These are phyloP conservation scores for Urocynchramus pylzowi DNA, from an alignment of 2,113 vertebrate species.

Conservation along the genomic window DNA sequence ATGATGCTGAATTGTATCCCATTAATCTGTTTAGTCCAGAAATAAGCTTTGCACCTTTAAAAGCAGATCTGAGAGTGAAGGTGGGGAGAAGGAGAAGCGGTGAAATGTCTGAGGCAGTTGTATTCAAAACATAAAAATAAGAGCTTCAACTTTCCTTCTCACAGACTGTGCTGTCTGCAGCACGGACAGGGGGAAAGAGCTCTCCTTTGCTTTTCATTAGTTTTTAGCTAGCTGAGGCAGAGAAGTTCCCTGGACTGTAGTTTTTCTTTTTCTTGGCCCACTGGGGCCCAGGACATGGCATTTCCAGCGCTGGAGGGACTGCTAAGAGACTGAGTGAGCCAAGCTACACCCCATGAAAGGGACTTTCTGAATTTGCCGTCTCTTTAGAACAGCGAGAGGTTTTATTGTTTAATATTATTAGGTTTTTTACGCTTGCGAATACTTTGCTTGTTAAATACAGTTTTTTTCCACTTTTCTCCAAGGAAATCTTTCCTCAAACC, in stretches of 20 bases:
- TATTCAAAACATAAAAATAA: neutral
- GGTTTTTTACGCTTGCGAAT: neutral
- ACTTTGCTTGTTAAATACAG: neutral
- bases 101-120: neutral
- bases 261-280: neutral
- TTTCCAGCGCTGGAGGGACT: neutral
- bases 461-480: neutral
- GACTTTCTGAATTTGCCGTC: neutral
- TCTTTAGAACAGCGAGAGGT: neutral
- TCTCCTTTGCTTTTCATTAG: neutral
- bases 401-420: neutral
- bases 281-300: fast-evolving
- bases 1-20: neutral
- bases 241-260: neutral
- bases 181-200: neutral
- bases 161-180: neutral
- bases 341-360: neutral
- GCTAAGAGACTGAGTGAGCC: neutral
- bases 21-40: neutral
- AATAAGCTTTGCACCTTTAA: neutral
- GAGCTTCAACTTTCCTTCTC: neutral
- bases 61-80: neutral
- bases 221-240: neutral
- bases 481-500: neutral
- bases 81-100: neutral